Evolutionary conservation across 2,113 vertebrate genomes (phyloP), one percentile per base, ranked within the genome.

Genomic region (Pica pica): DNA sequence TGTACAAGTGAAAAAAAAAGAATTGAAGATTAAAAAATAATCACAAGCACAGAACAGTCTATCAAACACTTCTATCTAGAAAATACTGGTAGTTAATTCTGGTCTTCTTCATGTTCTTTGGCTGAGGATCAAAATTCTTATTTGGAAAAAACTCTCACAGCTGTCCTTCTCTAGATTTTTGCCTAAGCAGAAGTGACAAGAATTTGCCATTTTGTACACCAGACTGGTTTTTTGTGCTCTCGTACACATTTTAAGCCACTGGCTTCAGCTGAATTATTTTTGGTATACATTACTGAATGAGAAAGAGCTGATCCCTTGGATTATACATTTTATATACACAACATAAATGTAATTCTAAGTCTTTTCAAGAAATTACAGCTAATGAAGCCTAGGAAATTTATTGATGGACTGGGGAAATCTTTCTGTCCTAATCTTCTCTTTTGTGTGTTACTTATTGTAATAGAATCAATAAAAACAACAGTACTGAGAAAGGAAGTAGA

Each of bases 401-500:
- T 68, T 78, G 84, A 90, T 50, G 89, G 78, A 37, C 73, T 52
- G 59, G 60, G 69, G 73, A 97, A 96, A 81, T 97, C 74, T 91
- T 95, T 95, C 63, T 91, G 55, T 92, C 78, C 73, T 93, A 76
- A 93, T 96, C 90, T 81, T 95, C 85, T 93, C 68, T 69, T 89
- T 96, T 94, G 63, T 91, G 49, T 83, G 60, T 64, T 84, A 64
- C 93, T 78, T 93, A 94, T 95, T 97, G 94, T 95, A 94, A 90
- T 42, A 97, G 93, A 97, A 97, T 79, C 94, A 96, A 96, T 94
- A 94, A 97, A 97, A 96, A 79, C 90, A 96, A 94, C 83, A 87
- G 49, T 95, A 96, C 70, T 86, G 83, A 92, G 89, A 95, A 97
- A 95, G 91, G 60, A 95, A 88, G 76, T 75, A 91, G 67, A 83